Conservation (phyloP, 2,113 vertebrate species). For the Monopterus albus region DNA sequence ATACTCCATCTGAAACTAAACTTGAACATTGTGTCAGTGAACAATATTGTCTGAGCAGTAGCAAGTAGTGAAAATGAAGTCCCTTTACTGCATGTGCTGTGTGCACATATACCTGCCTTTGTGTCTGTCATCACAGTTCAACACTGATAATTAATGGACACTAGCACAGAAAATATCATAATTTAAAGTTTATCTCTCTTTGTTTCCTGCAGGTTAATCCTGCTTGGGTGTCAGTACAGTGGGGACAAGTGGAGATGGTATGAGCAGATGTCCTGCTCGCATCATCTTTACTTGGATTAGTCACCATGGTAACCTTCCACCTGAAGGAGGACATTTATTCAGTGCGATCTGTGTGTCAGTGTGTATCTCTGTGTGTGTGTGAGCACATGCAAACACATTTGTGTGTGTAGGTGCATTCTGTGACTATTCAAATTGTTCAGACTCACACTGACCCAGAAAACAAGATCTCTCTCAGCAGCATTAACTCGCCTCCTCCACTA, state of each 20-base stretch:
- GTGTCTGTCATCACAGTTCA: constrained; percentile 28
- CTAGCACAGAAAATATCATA: neutral
- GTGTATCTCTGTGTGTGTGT: constrained; percentile 27
- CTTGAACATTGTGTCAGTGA: no score
- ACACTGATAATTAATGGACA: neutral
- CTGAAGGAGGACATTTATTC: constrained; percentile 78
- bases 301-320: constrained; percentile 80
- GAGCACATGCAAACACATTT: constrained; percentile 30
- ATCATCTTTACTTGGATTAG: constrained; percentile 83
- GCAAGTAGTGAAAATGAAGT: no score
- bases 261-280: constrained; percentile 82
- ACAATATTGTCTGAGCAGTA: no score
- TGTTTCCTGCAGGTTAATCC: constrained; percentile 23
- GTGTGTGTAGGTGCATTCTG: constrained; percentile 47
- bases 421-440: constrained; percentile 71
- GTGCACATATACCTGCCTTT: neutral
- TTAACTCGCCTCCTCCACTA: neutral
- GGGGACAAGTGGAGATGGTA: constrained; percentile 53
- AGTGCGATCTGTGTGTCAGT: constrained; percentile 51
- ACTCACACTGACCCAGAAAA: constrained; percentile 56
- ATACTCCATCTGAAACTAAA: neutral
- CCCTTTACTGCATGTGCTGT: no score
- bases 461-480: neutral
- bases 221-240: constrained; percentile 42
- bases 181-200: constrained; percentile 4